Evolutionary conservation across 2,888 invertebrate species (phyloP), one percentile per base, ranked within the genome.

Genomic region (Auanema sp.): DNA sequence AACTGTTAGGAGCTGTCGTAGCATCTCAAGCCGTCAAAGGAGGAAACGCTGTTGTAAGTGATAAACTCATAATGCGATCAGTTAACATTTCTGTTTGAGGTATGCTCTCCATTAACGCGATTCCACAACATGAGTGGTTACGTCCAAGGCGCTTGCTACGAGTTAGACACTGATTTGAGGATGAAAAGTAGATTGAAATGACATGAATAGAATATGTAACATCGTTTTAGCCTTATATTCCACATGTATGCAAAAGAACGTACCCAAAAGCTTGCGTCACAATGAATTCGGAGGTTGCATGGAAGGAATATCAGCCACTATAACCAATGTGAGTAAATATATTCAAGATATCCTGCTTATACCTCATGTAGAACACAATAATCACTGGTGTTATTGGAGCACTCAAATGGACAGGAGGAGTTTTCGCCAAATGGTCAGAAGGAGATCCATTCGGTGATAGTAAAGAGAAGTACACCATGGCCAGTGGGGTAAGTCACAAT

Each of bases 391-490:
- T 76, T 21, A 76, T 81, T 24, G 83, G 83, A 24, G 79, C 80
- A 18, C 64, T 75, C 33, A 82, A 79, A 66, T 83, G 83, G 83
- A 80, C 79, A 3, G 83, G 83, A 18, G 83, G 83, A 42, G 81
- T 81, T 33, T 81, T 72, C 51, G 77, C 72, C 25, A 64, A 69
- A 21, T 43, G 60, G 55, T 54, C 42, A 1, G 64, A 52, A 21
- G 54, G 54, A 12, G 61, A 44, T 11, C 18, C 58, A 14, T 63
- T 63, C 53, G 62, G 57, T 12, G 57, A 62, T n/a, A 62, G 40
- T 16, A 41, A 50, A 16, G 62, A 62, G 33, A 73, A 73, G 60
- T 69, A 68, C 69, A 74, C 72, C 18, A 72, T 75, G 72, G 67
- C 66, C 44, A 42, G 55, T 18, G 33, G 23, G 42, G 60, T 44